Evolutionary conservation across 2,888 invertebrate genomes (phyloP).

Genomic region (Yponomeuta cagnagella): DNA sequence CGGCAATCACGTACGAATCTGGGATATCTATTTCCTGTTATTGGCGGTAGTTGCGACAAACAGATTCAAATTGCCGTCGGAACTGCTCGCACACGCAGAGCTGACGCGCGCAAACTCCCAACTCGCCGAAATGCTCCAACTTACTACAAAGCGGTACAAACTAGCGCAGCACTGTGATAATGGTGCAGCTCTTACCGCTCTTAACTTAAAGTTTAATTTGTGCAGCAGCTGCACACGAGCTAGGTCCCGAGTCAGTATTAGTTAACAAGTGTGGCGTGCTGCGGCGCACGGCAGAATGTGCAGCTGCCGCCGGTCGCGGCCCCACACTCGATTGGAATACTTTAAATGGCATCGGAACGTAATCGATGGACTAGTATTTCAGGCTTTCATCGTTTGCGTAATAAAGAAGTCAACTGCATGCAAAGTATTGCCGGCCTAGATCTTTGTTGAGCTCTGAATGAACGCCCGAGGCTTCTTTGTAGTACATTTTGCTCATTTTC

Average conservation of each 20-base stretch:
- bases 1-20: not conserved
- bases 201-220: not conserved
- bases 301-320: not conserved
- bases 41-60: not conserved
- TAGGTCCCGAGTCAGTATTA: not conserved
- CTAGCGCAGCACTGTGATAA: not conserved
- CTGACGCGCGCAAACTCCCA: not conserved
- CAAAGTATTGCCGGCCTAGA: no score
- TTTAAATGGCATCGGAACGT: not conserved
- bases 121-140: not conserved
- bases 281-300: not conserved
- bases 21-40: not conserved
- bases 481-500: no score
- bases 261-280: not conserved
- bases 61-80: not conserved
- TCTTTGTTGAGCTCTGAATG: no score
- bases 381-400: not conserved
- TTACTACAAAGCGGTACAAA: conserved; percentile 1
- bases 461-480: no score
- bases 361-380: not conserved
- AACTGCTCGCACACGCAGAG: not conserved
- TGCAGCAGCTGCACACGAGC: not conserved
- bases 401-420: no score
- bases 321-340: not conserved
- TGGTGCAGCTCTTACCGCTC: not conserved